Percentiles rank a stretch among this genome's conserved stretches.
Evolutionary conservation across 2,113 vertebrate species (phyloP).

Genomic region (Myodes glareolus): DNA sequence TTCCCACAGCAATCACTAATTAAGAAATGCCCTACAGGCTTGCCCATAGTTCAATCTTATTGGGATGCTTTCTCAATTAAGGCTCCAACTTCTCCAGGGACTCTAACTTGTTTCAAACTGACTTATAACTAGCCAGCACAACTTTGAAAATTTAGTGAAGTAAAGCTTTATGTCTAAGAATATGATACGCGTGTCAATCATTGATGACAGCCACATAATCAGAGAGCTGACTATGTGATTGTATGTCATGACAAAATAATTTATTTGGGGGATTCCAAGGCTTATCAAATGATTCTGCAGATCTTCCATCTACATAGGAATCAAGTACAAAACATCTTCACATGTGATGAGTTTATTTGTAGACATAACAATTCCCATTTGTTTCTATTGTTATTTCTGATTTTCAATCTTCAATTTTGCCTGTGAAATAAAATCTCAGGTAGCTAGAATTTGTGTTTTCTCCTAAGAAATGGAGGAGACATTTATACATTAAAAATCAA

Average conservation of each 20-base stretch:
- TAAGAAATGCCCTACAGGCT: background rate
- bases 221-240: background rate
- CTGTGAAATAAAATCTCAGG: conserved; percentile 2
- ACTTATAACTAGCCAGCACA: background rate
- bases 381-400: conserved; percentile 12
- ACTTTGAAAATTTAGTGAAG: conserved; percentile 16
- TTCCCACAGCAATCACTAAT: background rate
- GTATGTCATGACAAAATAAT: background rate
- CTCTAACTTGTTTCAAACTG: background rate
- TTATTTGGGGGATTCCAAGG: background rate
- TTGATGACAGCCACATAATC: background rate
- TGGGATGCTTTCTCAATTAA: background rate
- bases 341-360: conserved; percentile 53
- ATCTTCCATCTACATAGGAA: background rate
- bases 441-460: background rate
- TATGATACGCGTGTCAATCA: background rate
- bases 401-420: background rate
- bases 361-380: conserved; percentile 15
- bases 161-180: conserved; percentile 19
- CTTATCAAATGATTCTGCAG: background rate
- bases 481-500: background rate
- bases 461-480: background rate
- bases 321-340: background rate
- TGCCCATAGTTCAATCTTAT: background rate
- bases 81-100: background rate